A percentile compares a stretch with the other conserved stretches of the same genome.
phyloP scores from a whole-genome alignment of 2,888 invertebrate species.

The Scelioninae gen. 1 region DNA sequence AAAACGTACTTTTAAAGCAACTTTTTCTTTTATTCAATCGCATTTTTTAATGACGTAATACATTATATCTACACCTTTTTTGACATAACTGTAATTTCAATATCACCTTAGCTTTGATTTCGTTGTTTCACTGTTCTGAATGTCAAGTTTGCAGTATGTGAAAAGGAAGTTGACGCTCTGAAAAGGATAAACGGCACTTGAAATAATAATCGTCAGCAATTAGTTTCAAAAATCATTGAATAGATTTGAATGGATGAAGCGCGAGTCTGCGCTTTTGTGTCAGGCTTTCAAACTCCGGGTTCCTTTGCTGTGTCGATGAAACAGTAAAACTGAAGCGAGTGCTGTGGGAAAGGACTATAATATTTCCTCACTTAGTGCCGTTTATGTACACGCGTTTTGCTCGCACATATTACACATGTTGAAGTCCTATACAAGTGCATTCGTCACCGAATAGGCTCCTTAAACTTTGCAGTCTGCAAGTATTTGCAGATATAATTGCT shows the following conservation, averaged over 20 bases:
- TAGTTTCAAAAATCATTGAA: conserved; percentile 48
- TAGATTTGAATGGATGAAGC: conserved; percentile 38
- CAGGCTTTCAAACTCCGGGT: conserved; percentile 23
- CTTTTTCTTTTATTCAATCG: background rate
- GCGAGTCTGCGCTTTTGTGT: conserved; percentile 39
- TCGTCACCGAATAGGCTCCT: conserved; percentile 41
- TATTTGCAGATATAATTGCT: conserved; percentile 51
- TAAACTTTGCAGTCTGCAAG: conserved; percentile 48
- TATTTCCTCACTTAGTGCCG: conserved; percentile 47
- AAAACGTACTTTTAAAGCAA: too few species aligned
- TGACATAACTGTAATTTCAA: too few species aligned
- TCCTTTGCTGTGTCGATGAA: conserved; percentile 36
- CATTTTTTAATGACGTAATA: too few species aligned
- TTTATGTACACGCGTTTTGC: conserved; percentile 42
- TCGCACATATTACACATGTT: conserved; percentile 45
- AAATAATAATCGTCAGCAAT: conserved; percentile 26
- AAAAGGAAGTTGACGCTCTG: too few species aligned
- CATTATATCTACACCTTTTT: too few species aligned
- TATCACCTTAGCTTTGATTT: too few species aligned
- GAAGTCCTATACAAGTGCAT: conserved; percentile 23
- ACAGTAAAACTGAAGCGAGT: conserved; percentile 55
- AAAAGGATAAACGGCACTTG: conserved; percentile 29
- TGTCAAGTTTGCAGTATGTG: too few species aligned
- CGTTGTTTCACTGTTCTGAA: too few species aligned
- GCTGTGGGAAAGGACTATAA: conserved; percentile 38